These are phyloP conservation scores for Euglossa dilemma DNA, from an alignment of 1,140 invertebrate genomes.

Conservation along the genomic window DNA sequence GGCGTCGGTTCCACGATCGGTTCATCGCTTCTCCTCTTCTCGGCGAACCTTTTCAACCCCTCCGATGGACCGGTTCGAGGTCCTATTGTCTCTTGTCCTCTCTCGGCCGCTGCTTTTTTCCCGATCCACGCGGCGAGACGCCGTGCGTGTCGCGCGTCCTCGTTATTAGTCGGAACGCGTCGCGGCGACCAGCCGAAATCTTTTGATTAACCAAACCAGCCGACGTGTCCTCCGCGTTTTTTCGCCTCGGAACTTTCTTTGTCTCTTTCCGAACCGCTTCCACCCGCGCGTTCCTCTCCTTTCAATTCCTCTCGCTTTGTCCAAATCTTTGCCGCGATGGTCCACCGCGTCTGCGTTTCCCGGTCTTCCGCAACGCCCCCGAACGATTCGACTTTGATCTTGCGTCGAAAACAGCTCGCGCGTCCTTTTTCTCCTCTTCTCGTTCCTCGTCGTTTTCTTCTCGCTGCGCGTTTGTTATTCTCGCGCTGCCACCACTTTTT, in stretches of 20 bases:
- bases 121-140: constrained; percentile 1
- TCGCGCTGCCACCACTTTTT: constrained; percentile 43
- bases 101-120: no score
- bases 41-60: no score
- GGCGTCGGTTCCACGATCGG: background rate
- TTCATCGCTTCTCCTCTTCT: no score
- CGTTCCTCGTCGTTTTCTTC: constrained; percentile 4
- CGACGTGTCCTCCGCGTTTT: no score
- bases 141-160: constrained; percentile 58
- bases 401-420: constrained; percentile 2
- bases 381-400: constrained; percentile 63
- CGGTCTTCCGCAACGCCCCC: constrained; percentile 1
- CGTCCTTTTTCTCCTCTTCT: constrained; percentile 14
- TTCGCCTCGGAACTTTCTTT: constrained; percentile 29
- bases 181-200: constrained; percentile 55
- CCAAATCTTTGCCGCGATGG: constrained; percentile 23
- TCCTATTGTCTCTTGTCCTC: background rate
- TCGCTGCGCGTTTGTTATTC: constrained; percentile 47
- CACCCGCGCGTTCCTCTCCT: constrained; percentile 3
- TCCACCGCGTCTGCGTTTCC: constrained; percentile 4
- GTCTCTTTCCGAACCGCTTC: constrained; percentile 12
- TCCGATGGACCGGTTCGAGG: no score
- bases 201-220: constrained; percentile 71
- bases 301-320: constrained; percentile 34
- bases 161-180: constrained; percentile 68